Base-by-base conservation (phyloP, 2,888 invertebrate genomes). In the Protophormia terraenovae region DNA sequence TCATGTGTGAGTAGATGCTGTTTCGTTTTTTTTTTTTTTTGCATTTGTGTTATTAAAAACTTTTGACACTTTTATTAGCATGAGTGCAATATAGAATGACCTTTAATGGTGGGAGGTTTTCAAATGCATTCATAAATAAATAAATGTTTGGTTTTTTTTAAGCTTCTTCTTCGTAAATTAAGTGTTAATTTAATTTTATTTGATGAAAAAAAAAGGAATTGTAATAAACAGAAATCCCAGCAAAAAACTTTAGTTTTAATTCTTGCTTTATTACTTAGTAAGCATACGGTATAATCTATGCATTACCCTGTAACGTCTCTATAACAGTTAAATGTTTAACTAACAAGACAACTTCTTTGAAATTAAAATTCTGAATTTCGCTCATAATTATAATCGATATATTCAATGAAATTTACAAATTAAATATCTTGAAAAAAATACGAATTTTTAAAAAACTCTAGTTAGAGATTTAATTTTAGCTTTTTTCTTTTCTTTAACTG, bases 41-140 rank as follows among this genome's bases (percentile, higher is more conserved):
- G 16, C 19, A 62, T 14, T 64, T 77, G 19, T 41, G 12, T 22
- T 66, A 66, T 55, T 45, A 29, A 73, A 64, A 55, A 55, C 45
- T 66, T 66, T 45, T 73, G 72, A 35, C 66, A 80, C 14, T 58
- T 80, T 73, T 72, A 58, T 80, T 73, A 66, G 69, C 60, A 69
- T 22, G 67, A 41, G 71, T 66, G 53, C 64, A 55, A 72, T 55
- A 72, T 24, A 4, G 45, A 27, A 16, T 66, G 32, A 66, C 47
- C 35, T 38, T 78, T 66, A 3, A 2, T 50, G 12, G 10, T 22
- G 19, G 19, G 24, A 12, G 22, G 4, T 58, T 58, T n/a, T 60
- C 22, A 47, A 35, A 62, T 35, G 47, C 12, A 60, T 60, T 73
- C n/a, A 19, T 22, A 14, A 35, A 35, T 14, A 53, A 35, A 53